A percentile compares a stretch with the other conserved stretches of the same genome.
These are phyloP conservation scores for Phrynocephalus vlangalii DNA, from an alignment of 2,797 vertebrate species.

Conservation along the genomic window DNA sequence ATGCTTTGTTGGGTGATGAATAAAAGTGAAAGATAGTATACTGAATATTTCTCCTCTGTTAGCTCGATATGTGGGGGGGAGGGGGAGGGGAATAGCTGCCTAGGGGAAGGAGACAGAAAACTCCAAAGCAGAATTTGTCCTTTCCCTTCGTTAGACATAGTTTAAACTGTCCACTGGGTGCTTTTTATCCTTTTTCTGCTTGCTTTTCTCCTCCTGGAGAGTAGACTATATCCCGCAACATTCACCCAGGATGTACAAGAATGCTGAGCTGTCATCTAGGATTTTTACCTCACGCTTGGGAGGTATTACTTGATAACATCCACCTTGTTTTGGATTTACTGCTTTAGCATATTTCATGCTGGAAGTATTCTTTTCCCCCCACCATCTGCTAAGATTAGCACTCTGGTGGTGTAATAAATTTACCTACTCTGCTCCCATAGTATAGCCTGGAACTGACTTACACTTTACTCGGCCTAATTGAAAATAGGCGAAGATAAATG, in stretches of 20 bases:
- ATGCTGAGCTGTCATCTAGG: constrained; percentile 76
- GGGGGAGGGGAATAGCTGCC: constrained; percentile 20
- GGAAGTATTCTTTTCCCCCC: constrained; percentile 77
- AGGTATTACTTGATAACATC: constrained; percentile 82
- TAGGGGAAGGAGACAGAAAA: constrained; percentile 42
- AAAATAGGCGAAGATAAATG: constrained; percentile 84
- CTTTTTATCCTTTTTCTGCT: constrained; percentile 67
- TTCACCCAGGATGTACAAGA: constrained; percentile 71
- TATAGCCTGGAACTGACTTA: constrained; percentile 79
- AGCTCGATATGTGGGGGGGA: neutral
- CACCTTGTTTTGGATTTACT: constrained; percentile 82
- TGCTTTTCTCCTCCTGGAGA: constrained; percentile 65
- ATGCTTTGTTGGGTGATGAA: constrained; percentile 14
- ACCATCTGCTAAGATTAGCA: constrained; percentile 85
- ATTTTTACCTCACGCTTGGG: constrained; percentile 80
- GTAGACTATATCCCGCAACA: constrained; percentile 57
- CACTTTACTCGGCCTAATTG: constrained; percentile 79
- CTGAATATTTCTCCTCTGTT: neutral
- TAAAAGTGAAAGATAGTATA: constrained; percentile 1
- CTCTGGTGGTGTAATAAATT: constrained; percentile 82
- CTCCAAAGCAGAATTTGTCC: constrained; percentile 55
- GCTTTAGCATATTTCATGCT: constrained; percentile 83
- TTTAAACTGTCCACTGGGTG: constrained; percentile 48
- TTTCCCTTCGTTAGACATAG: constrained; percentile 37
- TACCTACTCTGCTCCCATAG: constrained; percentile 78